Conservation (phyloP, 1,140 invertebrate species). For the Drosophila equinoxialis region DNA sequence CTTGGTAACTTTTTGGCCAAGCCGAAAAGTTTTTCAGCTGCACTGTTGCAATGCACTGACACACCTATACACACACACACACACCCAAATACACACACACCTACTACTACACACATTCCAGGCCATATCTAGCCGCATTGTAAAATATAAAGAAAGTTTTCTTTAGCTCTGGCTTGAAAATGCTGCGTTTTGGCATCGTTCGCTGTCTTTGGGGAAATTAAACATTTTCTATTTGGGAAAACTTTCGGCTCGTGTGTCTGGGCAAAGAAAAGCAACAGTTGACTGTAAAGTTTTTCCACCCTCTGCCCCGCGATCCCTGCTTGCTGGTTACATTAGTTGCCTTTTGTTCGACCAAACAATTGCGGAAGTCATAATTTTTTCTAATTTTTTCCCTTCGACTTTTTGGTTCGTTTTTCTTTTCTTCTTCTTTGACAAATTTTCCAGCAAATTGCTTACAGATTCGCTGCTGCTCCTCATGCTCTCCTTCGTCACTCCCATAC, state of each 20-base stretch:
- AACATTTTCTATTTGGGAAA: slow-evolving; percentile 82
- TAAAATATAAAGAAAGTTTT: slow-evolving; percentile 66
- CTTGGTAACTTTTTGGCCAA: slow-evolving; percentile 45
- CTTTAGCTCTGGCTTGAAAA: slow-evolving; percentile 62
- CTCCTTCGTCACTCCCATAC: not conserved
- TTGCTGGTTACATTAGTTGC: slow-evolving; percentile 43
- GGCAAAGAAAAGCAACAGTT: slow-evolving; percentile 63
- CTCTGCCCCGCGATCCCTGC: too few relatives aligned
- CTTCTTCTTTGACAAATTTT: slow-evolving; percentile 59
- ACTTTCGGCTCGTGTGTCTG: slow-evolving; percentile 59
- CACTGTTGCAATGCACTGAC: slow-evolving; percentile 60
- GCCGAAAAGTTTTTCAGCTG: slow-evolving; percentile 60
- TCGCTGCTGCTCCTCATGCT: not conserved
- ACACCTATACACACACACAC: slow-evolving; percentile 27
- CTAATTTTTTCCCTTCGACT: slow-evolving; percentile 58
- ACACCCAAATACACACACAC: not conserved
- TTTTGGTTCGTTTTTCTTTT: not conserved
- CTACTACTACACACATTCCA: slow-evolving; percentile 26
- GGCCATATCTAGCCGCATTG: slow-evolving; percentile 30
- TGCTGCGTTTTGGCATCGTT: slow-evolving; percentile 67
- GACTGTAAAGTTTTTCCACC: slow-evolving; percentile 47
- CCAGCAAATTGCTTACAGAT: slow-evolving; percentile 62
- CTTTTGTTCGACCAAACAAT: slow-evolving; percentile 68
- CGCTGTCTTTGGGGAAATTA: slow-evolving; percentile 82
- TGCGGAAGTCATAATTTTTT: slow-evolving; percentile 72